Base-by-base conservation (phyloP, 1,140 invertebrate species). In the Kradibia gibbosae region DNA sequence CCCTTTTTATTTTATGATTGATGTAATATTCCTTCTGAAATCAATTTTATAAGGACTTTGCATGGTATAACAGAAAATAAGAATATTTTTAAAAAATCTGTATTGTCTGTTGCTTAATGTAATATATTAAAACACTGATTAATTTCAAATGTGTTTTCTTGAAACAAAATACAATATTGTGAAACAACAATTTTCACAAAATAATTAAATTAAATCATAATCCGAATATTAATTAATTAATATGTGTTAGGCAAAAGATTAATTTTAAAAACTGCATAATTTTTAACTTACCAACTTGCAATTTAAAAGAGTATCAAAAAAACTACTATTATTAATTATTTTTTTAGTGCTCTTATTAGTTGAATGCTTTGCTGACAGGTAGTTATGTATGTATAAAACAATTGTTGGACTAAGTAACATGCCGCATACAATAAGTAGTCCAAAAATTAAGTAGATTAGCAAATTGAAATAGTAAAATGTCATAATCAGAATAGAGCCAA, bases 1-100 rank as follows among this genome's bases (percentile, higher is more conserved):
- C 90, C n/a, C 60, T 82, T 34, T 34, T 75, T 50, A 11, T 39
- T 22, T 83, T 78, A 34, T 83, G 53, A 50, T 34, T 60, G 13
- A 75, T 76, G 48, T 39, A 74, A n/a, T 45, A n/a, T 76, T 76
- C 50, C 62, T 20, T 79, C 82, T 83, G 45, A 1, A 74, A 74
- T 50, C 20, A 55, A 22, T 55, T 55, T 34, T 36, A 57, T 22
- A 4, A 36, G 3, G n/a, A n/a, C n/a, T n/a, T n/a, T n/a, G n/a
- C n/a, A n/a, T n/a, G n/a, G n/a, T n/a, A n/a, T n/a, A n/a, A n/a
- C n/a, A n/a, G n/a, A n/a, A n/a, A n/a, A n/a, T n/a, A n/a, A n/a
- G n/a, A n/a, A n/a, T n/a, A n/a, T n/a, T n/a, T n/a, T n/a, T n/a
- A n/a, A n/a, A n/a, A n/a, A n/a, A n/a, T n/a, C n/a, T n/a, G n/a